Conservation (phyloP, 2,888 invertebrate genomes). For the Tinea pellionella region DNA sequence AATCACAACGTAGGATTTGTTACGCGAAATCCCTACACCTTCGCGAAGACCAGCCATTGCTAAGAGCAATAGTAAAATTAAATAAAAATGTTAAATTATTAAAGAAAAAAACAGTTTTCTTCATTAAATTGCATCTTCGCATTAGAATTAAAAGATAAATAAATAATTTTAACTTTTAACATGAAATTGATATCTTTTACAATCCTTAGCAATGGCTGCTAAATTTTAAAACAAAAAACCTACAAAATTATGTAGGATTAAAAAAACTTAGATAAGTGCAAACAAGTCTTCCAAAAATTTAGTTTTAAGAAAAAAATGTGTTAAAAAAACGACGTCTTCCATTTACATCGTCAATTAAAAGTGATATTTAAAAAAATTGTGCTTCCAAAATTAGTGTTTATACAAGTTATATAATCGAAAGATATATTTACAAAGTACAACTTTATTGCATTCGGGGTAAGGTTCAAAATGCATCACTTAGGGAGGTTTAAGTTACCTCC, state of each 20-base stretch:
- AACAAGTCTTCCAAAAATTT: constrained; percentile 59
- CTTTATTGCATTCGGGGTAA: background rate
- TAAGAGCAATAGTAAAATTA: constrained; percentile 30
- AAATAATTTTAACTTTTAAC: too few species aligned
- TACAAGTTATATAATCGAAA: constrained; percentile 20
- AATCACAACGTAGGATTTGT: background rate
- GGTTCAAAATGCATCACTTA: constrained; percentile 39
- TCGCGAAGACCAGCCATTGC: constrained; percentile 40
- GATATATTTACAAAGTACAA: background rate
- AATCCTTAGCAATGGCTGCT: constrained; percentile 41
- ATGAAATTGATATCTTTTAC: background rate
- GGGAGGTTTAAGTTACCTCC: constrained; percentile 77
- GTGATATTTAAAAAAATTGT: background rate
- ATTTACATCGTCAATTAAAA: constrained; percentile 22
- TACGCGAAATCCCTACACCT: background rate
- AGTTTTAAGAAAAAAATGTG: constrained; percentile 17
- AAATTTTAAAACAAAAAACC: constrained; percentile 12
- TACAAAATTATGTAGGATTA: constrained; percentile 20
- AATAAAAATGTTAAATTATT: constrained; percentile 35
- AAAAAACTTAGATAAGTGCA: constrained; percentile 38
- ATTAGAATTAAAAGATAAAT: too few species aligned
- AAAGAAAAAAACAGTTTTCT: constrained; percentile 16
- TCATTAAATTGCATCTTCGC: too few species aligned
- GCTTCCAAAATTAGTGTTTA: constrained; percentile 14
- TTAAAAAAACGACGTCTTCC: constrained; percentile 27